Evolutionary conservation across 2,113 vertebrate species (phyloP).

Genomic region (Laticauda laticaudata): DNA sequence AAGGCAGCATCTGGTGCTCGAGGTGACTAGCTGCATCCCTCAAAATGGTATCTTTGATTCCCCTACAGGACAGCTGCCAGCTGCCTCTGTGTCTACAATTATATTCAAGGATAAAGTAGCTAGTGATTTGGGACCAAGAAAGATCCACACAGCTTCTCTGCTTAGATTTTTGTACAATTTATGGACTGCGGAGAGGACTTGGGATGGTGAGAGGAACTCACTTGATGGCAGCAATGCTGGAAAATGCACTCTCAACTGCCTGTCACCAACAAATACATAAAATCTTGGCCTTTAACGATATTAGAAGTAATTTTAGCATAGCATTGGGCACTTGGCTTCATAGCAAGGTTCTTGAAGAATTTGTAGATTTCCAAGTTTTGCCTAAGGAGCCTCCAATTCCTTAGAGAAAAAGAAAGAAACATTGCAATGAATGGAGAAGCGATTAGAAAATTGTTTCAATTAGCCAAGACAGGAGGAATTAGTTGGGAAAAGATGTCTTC

Average conservation of each 20-base stretch:
- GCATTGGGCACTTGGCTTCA: not conserved
- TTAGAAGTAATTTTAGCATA: constrained; percentile 23
- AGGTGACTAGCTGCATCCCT: constrained; percentile 38
- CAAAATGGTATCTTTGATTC: constrained; percentile 37
- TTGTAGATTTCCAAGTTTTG: constrained; percentile 24
- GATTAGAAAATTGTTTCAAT: not conserved
- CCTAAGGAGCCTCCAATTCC: not conserved
- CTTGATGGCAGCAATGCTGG: not conserved
- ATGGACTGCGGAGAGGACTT: not conserved
- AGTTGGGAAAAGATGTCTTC: not conserved
- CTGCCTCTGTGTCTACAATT: constrained; percentile 42
- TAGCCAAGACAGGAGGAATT: not conserved
- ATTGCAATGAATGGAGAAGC: constrained; percentile 5
- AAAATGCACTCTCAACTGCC: constrained; percentile 1
- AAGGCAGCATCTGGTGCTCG: constrained; percentile 63
- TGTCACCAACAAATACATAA: constrained; percentile 3
- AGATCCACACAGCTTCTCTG: not conserved
- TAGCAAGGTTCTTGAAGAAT: not conserved
- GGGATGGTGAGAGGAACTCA: not conserved
- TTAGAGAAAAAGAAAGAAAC: constrained; percentile 14
- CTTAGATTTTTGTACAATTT: not conserved
- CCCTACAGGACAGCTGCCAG: constrained; percentile 58
- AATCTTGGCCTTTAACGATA: constrained; percentile 1
- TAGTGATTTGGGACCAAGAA: constrained; percentile 12
- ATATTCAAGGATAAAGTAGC: not conserved